phyloP scores from a whole-genome alignment of 1,140 invertebrate genomes.

The Drosophila bipectinata region DNA sequence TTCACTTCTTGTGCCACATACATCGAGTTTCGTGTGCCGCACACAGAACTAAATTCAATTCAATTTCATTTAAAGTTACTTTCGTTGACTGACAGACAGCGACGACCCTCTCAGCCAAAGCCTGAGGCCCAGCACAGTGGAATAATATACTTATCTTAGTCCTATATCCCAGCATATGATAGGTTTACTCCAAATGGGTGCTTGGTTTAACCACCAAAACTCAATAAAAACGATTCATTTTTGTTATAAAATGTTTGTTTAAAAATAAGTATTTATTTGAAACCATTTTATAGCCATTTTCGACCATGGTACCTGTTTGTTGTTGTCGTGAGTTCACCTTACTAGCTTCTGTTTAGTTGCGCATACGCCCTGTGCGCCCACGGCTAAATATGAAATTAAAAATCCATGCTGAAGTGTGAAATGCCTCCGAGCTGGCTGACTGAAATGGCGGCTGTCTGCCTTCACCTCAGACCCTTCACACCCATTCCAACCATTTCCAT shows the following conservation, averaged over 20 bases:
- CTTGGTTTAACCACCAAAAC: no score
- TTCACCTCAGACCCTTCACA: slow-evolving; percentile 9
- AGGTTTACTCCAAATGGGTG: no score
- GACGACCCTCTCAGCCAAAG: slow-evolving; percentile 57
- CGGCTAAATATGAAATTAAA: slow-evolving; percentile 81
- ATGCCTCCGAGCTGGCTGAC: slow-evolving; percentile 56
- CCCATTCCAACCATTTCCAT: not conserved
- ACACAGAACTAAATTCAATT: slow-evolving; percentile 82
- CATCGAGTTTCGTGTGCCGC: slow-evolving; percentile 67
- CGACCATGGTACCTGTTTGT: not conserved
- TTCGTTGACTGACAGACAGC: slow-evolving; percentile 79
- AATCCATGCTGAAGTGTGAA: slow-evolving; percentile 81
- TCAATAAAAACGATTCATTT: no score
- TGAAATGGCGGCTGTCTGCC: slow-evolving; percentile 53
- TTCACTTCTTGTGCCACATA: slow-evolving; percentile 52
- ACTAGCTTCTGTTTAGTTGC: slow-evolving; percentile 42
- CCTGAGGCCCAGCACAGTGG: slow-evolving; percentile 46
- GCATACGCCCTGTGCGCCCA: slow-evolving; percentile 49
- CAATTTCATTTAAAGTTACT: slow-evolving; percentile 83
- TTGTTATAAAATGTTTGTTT: no score
- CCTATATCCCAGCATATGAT: no score
- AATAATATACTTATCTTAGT: not conserved
- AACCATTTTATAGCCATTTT: slow-evolving; percentile 30
- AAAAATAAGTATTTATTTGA: not conserved
- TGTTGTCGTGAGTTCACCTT: slow-evolving; percentile 29